Percentiles rank a stretch among this genome's conserved stretches.
Evolutionary conservation across 2,797 vertebrate genomes (phyloP).

Genomic region (Poliocrania exsul): DNA sequence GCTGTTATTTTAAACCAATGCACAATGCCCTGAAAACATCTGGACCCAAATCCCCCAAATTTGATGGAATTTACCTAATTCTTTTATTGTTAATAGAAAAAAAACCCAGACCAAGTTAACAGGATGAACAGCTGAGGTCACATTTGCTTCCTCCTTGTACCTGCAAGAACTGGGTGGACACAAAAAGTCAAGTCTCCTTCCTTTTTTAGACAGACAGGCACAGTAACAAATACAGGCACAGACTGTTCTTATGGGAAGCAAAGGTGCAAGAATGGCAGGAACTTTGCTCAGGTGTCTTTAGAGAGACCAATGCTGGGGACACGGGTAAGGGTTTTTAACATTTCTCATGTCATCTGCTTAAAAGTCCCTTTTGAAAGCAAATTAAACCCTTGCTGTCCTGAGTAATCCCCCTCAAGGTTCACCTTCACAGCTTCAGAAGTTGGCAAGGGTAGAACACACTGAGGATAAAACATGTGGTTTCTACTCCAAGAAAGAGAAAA

Average conservation of each 20-base stretch:
- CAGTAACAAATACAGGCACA: background rate
- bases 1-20: background rate
- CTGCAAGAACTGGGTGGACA: background rate
- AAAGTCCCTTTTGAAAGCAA: background rate
- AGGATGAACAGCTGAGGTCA: background rate
- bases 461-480: slow-evolving; percentile 1
- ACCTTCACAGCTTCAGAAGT: background rate
- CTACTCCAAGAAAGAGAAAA: slow-evolving; percentile 3
- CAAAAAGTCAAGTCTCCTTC: background rate
- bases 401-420: background rate
- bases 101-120: background rate
- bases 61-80: background rate
- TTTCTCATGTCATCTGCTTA: background rate
- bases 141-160: background rate
- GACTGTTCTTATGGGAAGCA: background rate
- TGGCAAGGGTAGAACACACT: slow-evolving; percentile 4
- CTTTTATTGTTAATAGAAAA: background rate
- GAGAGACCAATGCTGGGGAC: background rate
- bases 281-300: background rate
- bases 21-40: background rate
- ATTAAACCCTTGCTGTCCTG: background rate
- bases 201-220: background rate
- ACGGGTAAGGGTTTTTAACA: background rate
- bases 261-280: background rate
- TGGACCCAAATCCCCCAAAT: background rate